phyloP scores from a whole-genome alignment of 2,888 invertebrate species.

The Sinhomidia bicolor region DNA sequence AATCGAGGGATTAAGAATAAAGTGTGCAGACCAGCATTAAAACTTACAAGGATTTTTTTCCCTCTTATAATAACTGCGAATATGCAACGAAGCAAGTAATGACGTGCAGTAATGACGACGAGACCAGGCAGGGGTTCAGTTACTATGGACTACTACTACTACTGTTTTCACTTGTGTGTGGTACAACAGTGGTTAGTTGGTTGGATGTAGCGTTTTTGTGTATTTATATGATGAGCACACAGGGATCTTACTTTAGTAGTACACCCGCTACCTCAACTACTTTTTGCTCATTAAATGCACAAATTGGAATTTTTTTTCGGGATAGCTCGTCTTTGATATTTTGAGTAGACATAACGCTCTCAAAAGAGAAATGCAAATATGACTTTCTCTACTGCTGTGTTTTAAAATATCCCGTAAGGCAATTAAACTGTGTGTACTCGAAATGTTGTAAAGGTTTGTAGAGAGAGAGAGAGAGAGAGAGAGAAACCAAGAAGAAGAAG shows the following conservation, averaged over 20 bases:
- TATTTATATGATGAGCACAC: not conserved
- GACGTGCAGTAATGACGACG: conserved; percentile 27
- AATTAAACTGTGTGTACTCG: conserved; percentile 32
- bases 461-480: too few species aligned
- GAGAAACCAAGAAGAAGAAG: too few species aligned
- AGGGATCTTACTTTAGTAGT: not conserved
- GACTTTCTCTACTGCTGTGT: not conserved
- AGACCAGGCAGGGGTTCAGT: too few species aligned
- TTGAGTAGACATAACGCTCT: not conserved
- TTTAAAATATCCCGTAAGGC: conserved; percentile 27
- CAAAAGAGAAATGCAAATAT: conserved; percentile 2
- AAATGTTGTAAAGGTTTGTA: too few species aligned
- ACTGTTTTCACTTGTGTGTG: not conserved
- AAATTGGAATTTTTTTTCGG: conserved; percentile 39
- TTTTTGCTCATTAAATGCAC: conserved; percentile 48
- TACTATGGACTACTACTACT: too few species aligned
- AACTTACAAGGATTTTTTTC: conserved; percentile 32
- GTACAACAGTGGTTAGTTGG: too few species aligned
- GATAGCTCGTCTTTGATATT: not conserved
- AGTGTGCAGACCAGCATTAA: conserved; percentile 25
- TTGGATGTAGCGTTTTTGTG: not conserved
- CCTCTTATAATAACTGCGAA: not conserved
- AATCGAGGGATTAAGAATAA: conserved; percentile 31
- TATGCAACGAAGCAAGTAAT: conserved; percentile 47
- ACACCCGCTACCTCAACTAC: conserved; percentile 9